Conservation (phyloP, 2,113 vertebrate species). For the Dromas ardeola region DNA sequence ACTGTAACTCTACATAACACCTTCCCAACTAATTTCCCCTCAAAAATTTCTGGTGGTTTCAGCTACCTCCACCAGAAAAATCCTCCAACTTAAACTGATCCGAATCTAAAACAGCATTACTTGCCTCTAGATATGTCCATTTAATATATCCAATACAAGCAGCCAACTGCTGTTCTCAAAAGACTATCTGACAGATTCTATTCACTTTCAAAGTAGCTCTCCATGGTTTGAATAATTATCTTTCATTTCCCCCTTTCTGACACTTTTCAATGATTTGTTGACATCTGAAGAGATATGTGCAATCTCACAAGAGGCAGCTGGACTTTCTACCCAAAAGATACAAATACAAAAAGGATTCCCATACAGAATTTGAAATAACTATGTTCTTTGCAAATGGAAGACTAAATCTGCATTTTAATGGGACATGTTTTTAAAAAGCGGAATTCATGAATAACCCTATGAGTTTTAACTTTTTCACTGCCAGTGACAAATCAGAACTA, state of each 20-base stretch:
- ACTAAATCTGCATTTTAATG: slow-evolving; percentile 78
- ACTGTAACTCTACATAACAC: background rate
- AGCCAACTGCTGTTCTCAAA: slow-evolving; percentile 80
- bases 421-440: slow-evolving; percentile 61
- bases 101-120: slow-evolving; percentile 52
- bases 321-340: slow-evolving; percentile 75
- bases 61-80: background rate
- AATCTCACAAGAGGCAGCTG: slow-evolving; percentile 79
- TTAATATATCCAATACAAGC: slow-evolving; percentile 74
- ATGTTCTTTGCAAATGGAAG: slow-evolving; percentile 74
- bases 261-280: slow-evolving; percentile 80
- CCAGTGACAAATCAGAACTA: slow-evolving; percentile 12
- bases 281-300: slow-evolving; percentile 79
- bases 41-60: slow-evolving; percentile 28
- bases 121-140: slow-evolving; percentile 74
- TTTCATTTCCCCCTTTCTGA: slow-evolving; percentile 78
- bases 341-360: slow-evolving; percentile 78
- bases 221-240: slow-evolving; percentile 77
- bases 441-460: slow-evolving; percentile 60
- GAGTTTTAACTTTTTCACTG: slow-evolving; percentile 70
- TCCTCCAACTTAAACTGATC: slow-evolving; percentile 38
- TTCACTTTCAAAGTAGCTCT: slow-evolving; percentile 83
- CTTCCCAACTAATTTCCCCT: background rate
- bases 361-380: slow-evolving; percentile 80
- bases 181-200: slow-evolving; percentile 80